phyloP scores from a whole-genome alignment of 2,888 invertebrate genomes.

The Scaptomyza reducta region DNA sequence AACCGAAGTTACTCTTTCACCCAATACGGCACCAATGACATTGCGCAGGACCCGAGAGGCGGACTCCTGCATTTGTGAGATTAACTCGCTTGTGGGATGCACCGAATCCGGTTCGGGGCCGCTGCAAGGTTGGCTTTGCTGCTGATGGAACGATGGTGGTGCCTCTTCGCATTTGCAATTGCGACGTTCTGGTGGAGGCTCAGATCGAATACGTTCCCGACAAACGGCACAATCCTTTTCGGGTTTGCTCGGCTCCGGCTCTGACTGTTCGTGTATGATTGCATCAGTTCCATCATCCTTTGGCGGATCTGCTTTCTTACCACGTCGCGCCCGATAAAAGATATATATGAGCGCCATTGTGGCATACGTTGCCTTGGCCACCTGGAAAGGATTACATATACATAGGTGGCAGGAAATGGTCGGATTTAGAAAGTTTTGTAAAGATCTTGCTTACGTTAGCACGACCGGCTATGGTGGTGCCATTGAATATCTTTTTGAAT shows the following conservation, averaged over 20 bases:
- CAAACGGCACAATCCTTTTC: conserved; percentile 56
- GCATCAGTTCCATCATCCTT: neutral
- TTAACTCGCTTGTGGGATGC: conserved; percentile 47
- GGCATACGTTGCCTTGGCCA: conserved; percentile 74
- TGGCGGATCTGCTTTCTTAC: conserved; percentile 12
- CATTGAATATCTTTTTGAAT: conserved; percentile 57
- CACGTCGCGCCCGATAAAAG: conserved; percentile 57
- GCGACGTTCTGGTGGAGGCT: conserved; percentile 29
- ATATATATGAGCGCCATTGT: conserved; percentile 69
- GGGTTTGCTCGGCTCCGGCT: neutral
- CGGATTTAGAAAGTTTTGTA: neutral
- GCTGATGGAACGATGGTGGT: conserved; percentile 4
- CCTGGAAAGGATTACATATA: conserved; percentile 35
- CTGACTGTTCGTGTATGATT: neutral
- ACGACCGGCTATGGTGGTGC: conserved; percentile 47
- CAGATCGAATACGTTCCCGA: conserved; percentile 42
- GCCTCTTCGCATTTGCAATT: conserved; percentile 60
- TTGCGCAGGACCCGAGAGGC: conserved; percentile 53
- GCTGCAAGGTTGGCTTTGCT: neutral
- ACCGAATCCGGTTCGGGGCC: conserved; percentile 19
- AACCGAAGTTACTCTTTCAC: conserved; percentile 4
- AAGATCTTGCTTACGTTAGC: conserved; percentile 46
- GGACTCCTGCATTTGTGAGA: conserved; percentile 52
- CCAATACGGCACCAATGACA: conserved; percentile 45
- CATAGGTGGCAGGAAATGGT: neutral